phyloP scores from a whole-genome alignment of 64 coral and sea anemone genomes.

The Pocillopora verrucosa region DNA sequence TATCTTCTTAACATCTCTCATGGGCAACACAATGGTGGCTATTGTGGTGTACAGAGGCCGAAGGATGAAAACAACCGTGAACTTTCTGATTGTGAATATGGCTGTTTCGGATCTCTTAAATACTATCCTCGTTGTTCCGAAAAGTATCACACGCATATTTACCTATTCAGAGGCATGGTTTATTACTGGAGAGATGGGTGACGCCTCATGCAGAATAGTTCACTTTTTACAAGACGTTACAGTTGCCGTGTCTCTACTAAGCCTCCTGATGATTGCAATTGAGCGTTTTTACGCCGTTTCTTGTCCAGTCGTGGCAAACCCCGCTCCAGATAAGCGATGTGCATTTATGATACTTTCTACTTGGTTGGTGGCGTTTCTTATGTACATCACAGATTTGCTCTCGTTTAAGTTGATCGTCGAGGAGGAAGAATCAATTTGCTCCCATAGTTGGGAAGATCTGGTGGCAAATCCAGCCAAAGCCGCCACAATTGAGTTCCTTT shows the following conservation, averaged over 20 bases:
- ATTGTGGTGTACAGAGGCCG: conserved; percentile 15
- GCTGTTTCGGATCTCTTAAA: conserved; percentile 16
- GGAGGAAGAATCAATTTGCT: not conserved
- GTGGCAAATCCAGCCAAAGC: not conserved
- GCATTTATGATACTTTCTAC: not conserved
- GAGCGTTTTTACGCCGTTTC: not conserved
- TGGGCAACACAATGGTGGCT: conserved; percentile 12
- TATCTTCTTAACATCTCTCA: conserved; percentile 3
- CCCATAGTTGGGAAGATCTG: not conserved
- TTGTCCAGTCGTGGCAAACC: not conserved
- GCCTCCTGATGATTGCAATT: not conserved
- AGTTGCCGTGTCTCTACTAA: conserved; percentile 5
- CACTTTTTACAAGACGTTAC: conserved; percentile 6
- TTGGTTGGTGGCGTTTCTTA: conserved; percentile 3
- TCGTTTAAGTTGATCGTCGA: not conserved
- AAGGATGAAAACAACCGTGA: conserved; percentile 19
- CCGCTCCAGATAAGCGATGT: not conserved
- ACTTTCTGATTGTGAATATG: conserved; percentile 11
- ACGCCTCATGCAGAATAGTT: not conserved
- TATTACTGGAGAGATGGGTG: not conserved
- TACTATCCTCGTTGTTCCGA: not conserved
- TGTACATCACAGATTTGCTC: not conserved
- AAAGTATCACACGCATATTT: not conserved
- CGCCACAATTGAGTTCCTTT: not conserved
- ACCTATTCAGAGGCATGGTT: not conserved